These are phyloP conservation scores for Aphrocallistes beatrix DNA, from an alignment of 37 sponge, comb jelly and placozoan species.

Conservation along the genomic window DNA sequence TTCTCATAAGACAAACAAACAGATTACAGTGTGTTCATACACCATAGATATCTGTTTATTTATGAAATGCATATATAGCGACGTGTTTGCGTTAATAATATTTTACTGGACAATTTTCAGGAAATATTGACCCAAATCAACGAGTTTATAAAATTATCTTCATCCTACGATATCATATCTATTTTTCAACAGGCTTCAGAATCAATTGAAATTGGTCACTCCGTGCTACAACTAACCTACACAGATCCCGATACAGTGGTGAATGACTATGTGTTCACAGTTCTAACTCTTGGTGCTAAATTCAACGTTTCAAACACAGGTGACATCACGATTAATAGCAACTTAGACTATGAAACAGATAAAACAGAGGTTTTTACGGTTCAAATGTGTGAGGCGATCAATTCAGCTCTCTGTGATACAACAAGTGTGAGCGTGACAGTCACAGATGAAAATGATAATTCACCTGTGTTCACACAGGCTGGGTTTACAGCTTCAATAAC, in stretches of 20 bases:
- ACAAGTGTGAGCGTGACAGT: not conserved
- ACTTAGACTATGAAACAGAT: not conserved
- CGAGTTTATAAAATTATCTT: too few relatives aligned
- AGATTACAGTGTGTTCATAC: too few relatives aligned
- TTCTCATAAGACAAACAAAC: too few relatives aligned
- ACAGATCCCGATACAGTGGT: not conserved
- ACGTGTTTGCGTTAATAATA: too few relatives aligned
- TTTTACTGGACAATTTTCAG: too few relatives aligned
- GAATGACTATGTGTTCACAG: not conserved
- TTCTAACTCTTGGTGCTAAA: not conserved
- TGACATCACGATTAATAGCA: not conserved
- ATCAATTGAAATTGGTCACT: not conserved
- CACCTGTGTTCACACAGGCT: not conserved
- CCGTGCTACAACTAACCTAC: not conserved
- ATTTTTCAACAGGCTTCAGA: not conserved
- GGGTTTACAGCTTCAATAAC: not conserved
- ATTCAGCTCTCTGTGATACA: not conserved
- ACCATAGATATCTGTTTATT: too few relatives aligned
- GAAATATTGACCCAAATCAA: too few relatives aligned
- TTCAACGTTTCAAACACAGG: not conserved
- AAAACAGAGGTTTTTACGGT: not conserved
- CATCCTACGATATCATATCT: too few relatives aligned
- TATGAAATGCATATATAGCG: too few relatives aligned
- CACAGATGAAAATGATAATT: slow-evolving; percentile 7
- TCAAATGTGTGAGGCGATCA: slow-evolving; percentile 1